Conservation (phyloP, 1,140 invertebrate species). For the Neuroterus valhalla region DNA sequence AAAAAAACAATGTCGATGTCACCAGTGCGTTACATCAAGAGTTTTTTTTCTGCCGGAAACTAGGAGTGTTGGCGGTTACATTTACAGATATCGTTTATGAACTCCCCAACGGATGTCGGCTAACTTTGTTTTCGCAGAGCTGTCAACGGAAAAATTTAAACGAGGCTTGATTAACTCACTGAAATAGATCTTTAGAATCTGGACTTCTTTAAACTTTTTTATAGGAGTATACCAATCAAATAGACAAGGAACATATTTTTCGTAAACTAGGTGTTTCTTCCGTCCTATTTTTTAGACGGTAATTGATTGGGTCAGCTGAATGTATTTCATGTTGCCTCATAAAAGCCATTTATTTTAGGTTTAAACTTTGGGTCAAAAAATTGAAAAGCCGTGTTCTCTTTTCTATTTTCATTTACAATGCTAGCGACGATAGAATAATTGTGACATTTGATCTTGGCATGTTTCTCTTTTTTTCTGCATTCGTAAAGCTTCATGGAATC, state of each 20-base stretch:
- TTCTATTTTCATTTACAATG: too few species aligned
- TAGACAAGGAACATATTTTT: not conserved
- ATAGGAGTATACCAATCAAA: not conserved
- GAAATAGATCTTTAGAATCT: slow-evolving; percentile 6
- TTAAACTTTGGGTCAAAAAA: too few species aligned
- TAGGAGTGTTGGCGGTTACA: not conserved
- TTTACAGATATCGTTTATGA: slow-evolving; percentile 27
- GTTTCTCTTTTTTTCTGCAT: slow-evolving; percentile 30
- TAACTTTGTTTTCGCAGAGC: slow-evolving; percentile 24
- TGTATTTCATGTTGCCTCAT: too few species aligned
- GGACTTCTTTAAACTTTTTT: not conserved
- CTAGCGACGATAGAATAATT: not conserved
- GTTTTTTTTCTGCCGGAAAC: slow-evolving; percentile 5
- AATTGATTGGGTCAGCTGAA: too few species aligned
- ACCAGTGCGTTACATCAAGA: not conserved
- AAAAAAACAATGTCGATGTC: not conserved
- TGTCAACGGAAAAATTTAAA: slow-evolving; percentile 14
- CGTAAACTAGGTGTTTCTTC: too few species aligned
- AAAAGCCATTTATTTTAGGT: slow-evolving; percentile 8
- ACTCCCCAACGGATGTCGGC: slow-evolving; percentile 15
- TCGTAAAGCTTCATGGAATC: slow-evolving; percentile 42
- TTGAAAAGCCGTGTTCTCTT: too few species aligned
- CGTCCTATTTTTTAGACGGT: too few species aligned
- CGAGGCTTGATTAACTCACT: slow-evolving; percentile 23
- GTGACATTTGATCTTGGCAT: slow-evolving; percentile 20